A percentile compares a stretch with the other conserved stretches of the same genome.
These are phyloP conservation scores for Petrolisthes manimaculis DNA, from an alignment of 2,888 invertebrate genomes.

Conservation along the genomic window DNA sequence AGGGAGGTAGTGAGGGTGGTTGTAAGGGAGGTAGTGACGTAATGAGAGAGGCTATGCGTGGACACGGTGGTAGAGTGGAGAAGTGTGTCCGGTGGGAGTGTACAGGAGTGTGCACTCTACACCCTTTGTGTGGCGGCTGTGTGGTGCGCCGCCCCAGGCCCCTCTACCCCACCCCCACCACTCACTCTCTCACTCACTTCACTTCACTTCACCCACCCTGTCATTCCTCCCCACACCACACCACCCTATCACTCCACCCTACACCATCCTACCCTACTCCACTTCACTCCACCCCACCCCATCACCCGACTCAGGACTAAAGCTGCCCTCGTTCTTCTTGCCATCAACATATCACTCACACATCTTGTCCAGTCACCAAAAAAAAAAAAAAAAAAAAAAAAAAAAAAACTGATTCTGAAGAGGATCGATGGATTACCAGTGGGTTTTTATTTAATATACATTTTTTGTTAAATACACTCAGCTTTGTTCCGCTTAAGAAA, in stretches of 20 bases:
- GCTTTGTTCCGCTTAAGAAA: no score
- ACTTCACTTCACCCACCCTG: neutral
- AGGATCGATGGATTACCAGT: no score
- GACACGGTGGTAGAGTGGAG: constrained; percentile 37
- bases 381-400: no score
- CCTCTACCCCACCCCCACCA: neutral
- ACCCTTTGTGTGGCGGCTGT: constrained; percentile 23
- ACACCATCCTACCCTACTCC: neutral
- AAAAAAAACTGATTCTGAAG: no score
- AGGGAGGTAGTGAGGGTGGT: neutral
- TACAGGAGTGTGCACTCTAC: constrained; percentile 41
- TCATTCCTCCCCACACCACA: neutral
- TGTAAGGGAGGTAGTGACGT: neutral
- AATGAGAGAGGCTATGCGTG: constrained; percentile 31
- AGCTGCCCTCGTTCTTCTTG: constrained; percentile 4
- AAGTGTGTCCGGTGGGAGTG: constrained; percentile 36
- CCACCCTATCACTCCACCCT: neutral
- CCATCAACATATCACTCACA: no score
- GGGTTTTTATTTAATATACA: no score
- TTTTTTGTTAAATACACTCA: no score
- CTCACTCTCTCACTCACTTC: neutral
- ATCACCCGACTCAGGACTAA: neutral
- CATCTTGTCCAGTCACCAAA: no score
- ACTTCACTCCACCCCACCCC: neutral
- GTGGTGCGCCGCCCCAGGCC: no score